A percentile compares a stretch with the other conserved stretches of the same genome.
Conservation (phyloP, 1,140 invertebrate genomes). For the Ostrea edulis region DNA sequence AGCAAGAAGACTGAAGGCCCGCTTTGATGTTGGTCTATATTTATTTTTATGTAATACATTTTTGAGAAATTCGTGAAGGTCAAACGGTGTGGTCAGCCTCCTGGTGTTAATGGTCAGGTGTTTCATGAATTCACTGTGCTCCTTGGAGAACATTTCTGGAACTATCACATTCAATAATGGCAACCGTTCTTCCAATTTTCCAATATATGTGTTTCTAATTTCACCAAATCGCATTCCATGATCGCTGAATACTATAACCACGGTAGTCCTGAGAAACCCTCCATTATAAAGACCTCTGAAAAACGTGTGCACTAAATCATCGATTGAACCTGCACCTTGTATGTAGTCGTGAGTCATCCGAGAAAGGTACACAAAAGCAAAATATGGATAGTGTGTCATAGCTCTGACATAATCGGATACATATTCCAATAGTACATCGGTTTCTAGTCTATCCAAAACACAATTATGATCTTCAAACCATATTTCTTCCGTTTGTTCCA, state of each 20-base stretch:
- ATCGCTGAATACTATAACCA: slow-evolving; percentile 91
- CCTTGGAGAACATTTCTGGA: slow-evolving; percentile 86
- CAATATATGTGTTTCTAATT: slow-evolving; percentile 88
- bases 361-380: slow-evolving; percentile 77
- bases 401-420: slow-evolving; percentile 65
- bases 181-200: slow-evolving; percentile 92
- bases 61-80: slow-evolving; percentile 78
- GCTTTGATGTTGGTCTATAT: slow-evolving; percentile 57
- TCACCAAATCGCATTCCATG: slow-evolving; percentile 94
- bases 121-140: slow-evolving; percentile 83
- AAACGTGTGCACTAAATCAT: slow-evolving; percentile 72
- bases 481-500: slow-evolving; percentile 68
- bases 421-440: slow-evolving; percentile 75
- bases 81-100: slow-evolving; percentile 80
- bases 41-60: slow-evolving; percentile 65
- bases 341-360: slow-evolving; percentile 77
- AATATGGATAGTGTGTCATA: slow-evolving; percentile 70
- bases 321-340: slow-evolving; percentile 70
- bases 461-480: slow-evolving; percentile 76
- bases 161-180: slow-evolving; percentile 91
- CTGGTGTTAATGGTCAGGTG: slow-evolving; percentile 86
- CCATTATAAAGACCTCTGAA: slow-evolving; percentile 68
- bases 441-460: slow-evolving; percentile 71
- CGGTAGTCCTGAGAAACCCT: slow-evolving; percentile 80
- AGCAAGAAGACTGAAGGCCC: slow-evolving; percentile 74